Evolutionary conservation across 2,888 invertebrate genomes (phyloP).

Genomic region (Melipona beecheii): DNA sequence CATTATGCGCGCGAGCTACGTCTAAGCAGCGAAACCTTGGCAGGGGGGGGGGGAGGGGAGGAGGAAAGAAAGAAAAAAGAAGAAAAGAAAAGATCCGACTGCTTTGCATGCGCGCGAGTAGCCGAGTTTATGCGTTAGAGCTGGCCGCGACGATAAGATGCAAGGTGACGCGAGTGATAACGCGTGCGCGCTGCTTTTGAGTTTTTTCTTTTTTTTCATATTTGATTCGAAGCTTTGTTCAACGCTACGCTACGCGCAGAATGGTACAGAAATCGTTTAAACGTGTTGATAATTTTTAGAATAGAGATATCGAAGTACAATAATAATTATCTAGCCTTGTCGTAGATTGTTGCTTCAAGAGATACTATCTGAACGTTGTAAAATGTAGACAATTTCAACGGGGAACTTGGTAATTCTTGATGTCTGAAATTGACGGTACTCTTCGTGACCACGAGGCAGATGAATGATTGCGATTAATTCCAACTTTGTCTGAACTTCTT

Average conservation of each 20-base stretch:
- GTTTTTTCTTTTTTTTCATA: neutral
- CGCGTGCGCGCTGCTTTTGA: neutral
- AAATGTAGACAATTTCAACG: neutral
- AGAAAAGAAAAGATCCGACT: constrained; percentile 30
- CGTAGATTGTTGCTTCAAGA: neutral
- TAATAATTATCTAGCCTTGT: neutral
- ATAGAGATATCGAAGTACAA: neutral
- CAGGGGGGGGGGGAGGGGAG: too few relatives aligned
- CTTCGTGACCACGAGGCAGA: neutral
- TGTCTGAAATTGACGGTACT: neutral
- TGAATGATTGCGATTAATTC: neutral
- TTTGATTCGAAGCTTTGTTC: too few relatives aligned
- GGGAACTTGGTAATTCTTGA: neutral
- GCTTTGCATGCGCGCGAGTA: constrained; percentile 31
- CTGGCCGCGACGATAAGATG: constrained; percentile 1
- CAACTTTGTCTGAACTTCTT: too few relatives aligned
- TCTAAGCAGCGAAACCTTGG: constrained; percentile 56
- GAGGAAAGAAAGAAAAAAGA: too few relatives aligned
- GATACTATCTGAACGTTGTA: rapidly evolving
- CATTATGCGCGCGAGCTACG: constrained; percentile 48
- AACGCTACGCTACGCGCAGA: too few relatives aligned
- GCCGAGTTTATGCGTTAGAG: neutral
- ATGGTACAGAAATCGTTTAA: neutral
- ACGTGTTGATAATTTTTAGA: neutral
- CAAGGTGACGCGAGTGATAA: neutral